Percentiles rank a stretch among this genome's conserved stretches.
These are phyloP conservation scores for Myrmophylax atrothorax DNA, from an alignment of 2,113 vertebrate genomes.

Conservation along the genomic window DNA sequence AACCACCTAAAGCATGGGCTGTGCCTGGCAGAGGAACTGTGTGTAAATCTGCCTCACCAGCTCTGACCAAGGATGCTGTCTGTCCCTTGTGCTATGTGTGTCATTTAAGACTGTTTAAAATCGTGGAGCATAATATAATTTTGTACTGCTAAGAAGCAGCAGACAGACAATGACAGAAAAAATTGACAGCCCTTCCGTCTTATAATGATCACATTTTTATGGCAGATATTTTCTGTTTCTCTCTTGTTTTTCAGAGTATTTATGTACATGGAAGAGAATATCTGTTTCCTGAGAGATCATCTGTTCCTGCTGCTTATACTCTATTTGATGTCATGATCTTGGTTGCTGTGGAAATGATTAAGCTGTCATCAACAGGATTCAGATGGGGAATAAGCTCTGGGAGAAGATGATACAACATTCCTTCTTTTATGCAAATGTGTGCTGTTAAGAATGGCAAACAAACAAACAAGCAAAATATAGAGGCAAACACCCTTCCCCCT, in stretches of 20 bases:
- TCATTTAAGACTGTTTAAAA: background rate
- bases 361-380: conserved; percentile 52
- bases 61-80: background rate
- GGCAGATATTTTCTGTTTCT: background rate
- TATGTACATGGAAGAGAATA: background rate
- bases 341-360: conserved; percentile 69
- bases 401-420: conserved; percentile 30
- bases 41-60: background rate
- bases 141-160: background rate
- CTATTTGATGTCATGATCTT: conserved; percentile 29
- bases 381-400: conserved; percentile 31
- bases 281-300: conserved; percentile 38
- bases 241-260: background rate
- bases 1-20: background rate
- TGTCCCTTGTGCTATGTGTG: background rate
- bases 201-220: background rate
- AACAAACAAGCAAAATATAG: background rate
- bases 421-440: conserved; percentile 38
- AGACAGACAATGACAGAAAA: background rate
- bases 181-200: background rate
- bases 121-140: background rate
- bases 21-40: background rate
- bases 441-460: conserved; percentile 22
- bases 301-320: conserved; percentile 17
- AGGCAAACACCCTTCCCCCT: background rate